phyloP scores from a whole-genome alignment of 1,140 invertebrate species.

The Papilio polytes region DNA sequence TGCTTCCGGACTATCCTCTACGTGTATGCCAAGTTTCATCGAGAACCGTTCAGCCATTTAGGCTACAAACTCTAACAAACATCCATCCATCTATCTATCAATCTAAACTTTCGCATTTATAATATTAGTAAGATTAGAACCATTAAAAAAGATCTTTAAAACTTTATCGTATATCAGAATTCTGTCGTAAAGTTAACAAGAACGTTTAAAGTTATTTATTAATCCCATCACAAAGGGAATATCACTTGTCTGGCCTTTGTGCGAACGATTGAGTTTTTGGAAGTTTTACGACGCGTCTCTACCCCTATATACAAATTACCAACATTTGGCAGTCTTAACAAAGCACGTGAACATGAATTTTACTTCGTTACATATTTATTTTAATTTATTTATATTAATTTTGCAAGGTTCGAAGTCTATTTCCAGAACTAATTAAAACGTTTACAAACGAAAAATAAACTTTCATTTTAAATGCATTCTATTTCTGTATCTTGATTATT shows the following conservation, averaged over 20 bases:
- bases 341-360: no score
- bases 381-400: no score
- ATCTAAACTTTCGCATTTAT: no score
- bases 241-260: not conserved
- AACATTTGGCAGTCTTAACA: not conserved
- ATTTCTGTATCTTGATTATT: not conserved
- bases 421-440: not conserved
- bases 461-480: not conserved
- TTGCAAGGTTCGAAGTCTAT: no score
- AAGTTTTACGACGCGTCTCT: not conserved
- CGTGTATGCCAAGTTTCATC: no score
- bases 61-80: no score
- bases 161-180: not conserved
- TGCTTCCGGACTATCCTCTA: no score
- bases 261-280: not conserved
- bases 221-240: not conserved
- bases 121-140: not conserved
- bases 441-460: not conserved
- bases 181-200: not conserved
- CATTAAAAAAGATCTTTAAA: not conserved
- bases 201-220: constrained; percentile 19
- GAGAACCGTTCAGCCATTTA: no score
- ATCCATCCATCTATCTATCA: no score
- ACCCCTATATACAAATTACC: not conserved
- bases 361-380: no score